A percentile compares a stretch with the other conserved stretches of the same genome.
Conservation (phyloP, 2,888 invertebrate genomes). For the Hesperia comma region DNA sequence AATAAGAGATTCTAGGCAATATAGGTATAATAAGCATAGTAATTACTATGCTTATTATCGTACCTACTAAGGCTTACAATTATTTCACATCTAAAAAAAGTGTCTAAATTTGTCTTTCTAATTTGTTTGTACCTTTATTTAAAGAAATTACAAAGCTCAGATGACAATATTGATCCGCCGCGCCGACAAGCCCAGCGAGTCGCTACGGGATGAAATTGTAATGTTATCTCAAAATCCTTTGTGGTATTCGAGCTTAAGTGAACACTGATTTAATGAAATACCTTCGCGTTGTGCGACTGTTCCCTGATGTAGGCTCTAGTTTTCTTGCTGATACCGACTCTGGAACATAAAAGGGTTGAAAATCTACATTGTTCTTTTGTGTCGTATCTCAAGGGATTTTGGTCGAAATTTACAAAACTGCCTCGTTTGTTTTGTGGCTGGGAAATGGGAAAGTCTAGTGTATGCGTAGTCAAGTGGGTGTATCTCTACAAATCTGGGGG, state of each 20-base stretch:
- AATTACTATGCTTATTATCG: no score
- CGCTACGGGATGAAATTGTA: slow-evolving; percentile 34
- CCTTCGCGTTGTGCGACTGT: slow-evolving; percentile 38
- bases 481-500: no score
- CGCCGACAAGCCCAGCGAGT: background rate
- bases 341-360: background rate
- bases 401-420: background rate
- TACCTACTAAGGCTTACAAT: no score
- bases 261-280: slow-evolving; percentile 59
- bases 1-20: no score
- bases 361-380: slow-evolving; percentile 3
- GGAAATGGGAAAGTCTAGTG: background rate
- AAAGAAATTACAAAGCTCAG: slow-evolving; percentile 24
- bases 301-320: background rate
- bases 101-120: background rate
- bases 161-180: slow-evolving; percentile 16
- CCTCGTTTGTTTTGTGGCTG: background rate
- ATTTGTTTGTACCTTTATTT: slow-evolving; percentile 12
- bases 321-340: background rate
- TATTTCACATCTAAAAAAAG: no score
- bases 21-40: no score
- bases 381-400: background rate
- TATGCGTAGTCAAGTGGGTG: no score
- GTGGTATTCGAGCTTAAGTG: slow-evolving; percentile 49
- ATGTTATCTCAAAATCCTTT: slow-evolving; percentile 47